Evolutionary conservation across 2,113 vertebrate genomes (phyloP).

Genomic region (Struthidea cinerea): DNA sequence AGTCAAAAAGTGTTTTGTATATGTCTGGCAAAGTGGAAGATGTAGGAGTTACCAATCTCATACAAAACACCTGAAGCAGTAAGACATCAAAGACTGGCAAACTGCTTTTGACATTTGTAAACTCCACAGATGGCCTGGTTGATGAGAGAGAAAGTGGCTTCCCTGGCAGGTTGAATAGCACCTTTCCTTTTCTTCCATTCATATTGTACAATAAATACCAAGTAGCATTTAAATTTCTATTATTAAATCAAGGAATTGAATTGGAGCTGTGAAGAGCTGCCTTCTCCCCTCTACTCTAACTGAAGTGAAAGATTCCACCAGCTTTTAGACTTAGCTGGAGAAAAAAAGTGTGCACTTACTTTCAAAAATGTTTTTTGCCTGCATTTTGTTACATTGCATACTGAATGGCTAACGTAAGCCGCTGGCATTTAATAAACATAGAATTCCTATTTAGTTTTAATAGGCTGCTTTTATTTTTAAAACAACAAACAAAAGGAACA

Average conservation of each 20-base stretch:
- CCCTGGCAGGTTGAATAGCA: background rate
- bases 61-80: background rate
- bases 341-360: background rate
- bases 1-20: background rate
- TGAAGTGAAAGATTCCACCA: background rate
- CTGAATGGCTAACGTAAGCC: background rate
- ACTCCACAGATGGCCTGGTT: background rate
- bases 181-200: background rate
- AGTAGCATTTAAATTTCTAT: background rate
- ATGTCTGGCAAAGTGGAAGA: background rate
- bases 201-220: background rate
- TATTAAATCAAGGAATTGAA: background rate
- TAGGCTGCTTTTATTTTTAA: constrained; percentile 14
- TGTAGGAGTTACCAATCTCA: background rate
- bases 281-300: background rate
- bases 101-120: background rate
- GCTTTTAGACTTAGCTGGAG: background rate
- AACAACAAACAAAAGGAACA: background rate
- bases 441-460: background rate
- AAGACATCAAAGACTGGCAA: background rate
- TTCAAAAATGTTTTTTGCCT: background rate
- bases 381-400: background rate
- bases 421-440: background rate
- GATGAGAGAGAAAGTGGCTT: background rate
- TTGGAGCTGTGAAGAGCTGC: background rate